Evolutionary conservation across 2,113 vertebrate species (phyloP).

Genomic region (Rhodinocichla rosea): DNA sequence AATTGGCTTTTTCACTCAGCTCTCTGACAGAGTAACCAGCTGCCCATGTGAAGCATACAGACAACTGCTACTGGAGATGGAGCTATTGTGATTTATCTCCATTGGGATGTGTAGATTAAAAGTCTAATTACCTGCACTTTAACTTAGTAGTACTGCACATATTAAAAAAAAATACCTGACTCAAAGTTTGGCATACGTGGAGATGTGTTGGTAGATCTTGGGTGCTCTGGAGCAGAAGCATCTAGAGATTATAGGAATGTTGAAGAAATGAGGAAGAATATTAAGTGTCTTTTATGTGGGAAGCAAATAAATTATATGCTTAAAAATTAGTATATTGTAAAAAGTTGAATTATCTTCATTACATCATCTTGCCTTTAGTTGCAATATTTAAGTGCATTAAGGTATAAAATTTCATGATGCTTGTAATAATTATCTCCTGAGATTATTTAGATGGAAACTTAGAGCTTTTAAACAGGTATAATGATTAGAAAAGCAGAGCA

Average conservation of each 20-base stretch:
- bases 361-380: neutral
- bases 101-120: neutral
- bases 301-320: neutral
- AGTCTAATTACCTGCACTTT: neutral
- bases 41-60: neutral
- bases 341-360: neutral
- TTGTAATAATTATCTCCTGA: neutral
- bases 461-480: neutral
- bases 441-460: neutral
- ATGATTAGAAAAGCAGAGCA: neutral
- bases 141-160: neutral
- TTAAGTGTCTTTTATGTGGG: neutral
- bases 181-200: neutral
- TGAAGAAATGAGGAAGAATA: neutral
- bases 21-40: neutral
- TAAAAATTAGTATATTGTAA: neutral
- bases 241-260: neutral
- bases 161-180: neutral
- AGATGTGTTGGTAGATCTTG: neutral
- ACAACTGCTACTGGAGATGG: neutral
- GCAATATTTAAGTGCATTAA: neutral
- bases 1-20: neutral
- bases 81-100: neutral
- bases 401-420: neutral
- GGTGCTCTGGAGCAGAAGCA: neutral